A percentile compares a stretch with the other conserved stretches of the same genome.
Evolutionary conservation across 2,113 vertebrate species (phyloP).

Genomic region (Mobula birostris): DNA sequence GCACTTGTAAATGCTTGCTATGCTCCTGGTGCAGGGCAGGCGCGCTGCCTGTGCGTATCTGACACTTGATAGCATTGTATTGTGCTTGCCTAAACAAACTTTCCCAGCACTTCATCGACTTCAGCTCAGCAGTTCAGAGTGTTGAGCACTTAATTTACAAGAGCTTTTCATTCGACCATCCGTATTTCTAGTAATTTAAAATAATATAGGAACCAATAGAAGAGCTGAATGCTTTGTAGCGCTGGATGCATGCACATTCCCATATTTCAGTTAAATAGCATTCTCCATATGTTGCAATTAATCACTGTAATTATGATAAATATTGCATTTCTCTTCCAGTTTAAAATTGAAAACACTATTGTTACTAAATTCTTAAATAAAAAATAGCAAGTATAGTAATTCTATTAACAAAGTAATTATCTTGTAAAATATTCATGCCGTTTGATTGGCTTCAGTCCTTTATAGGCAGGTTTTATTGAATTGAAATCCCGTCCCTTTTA

Average conservation of each 20-base stretch:
- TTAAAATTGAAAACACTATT: slow-evolving; percentile 18
- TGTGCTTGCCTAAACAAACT: slow-evolving; percentile 28
- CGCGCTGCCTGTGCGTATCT: background rate
- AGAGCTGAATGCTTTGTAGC: background rate
- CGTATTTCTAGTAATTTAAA: slow-evolving; percentile 15
- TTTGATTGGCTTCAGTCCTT: slow-evolving; percentile 45
- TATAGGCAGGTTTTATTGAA: slow-evolving; percentile 35
- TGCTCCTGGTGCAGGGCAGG: background rate
- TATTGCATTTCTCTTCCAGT: slow-evolving; percentile 31
- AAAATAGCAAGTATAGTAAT: slow-evolving; percentile 37
- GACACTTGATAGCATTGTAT: slow-evolving; percentile 24
- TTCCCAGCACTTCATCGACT: slow-evolving; percentile 17
- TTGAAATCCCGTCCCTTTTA: slow-evolving; percentile 37
- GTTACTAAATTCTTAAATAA: slow-evolving; percentile 37
- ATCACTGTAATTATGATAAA: slow-evolving; percentile 32
- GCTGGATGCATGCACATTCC: background rate
- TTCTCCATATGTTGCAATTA: slow-evolving; percentile 28
- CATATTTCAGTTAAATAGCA: slow-evolving; percentile 31
- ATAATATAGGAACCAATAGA: background rate
- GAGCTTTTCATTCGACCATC: background rate
- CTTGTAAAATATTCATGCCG: slow-evolving; percentile 66
- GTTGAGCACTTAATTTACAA: slow-evolving; percentile 19
- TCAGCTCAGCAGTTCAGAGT: background rate
- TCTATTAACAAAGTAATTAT: slow-evolving; percentile 59
- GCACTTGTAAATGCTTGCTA: background rate